Evolutionary conservation across 2,888 invertebrate species (phyloP).

Genomic region (Drosophila bunnanda): DNA sequence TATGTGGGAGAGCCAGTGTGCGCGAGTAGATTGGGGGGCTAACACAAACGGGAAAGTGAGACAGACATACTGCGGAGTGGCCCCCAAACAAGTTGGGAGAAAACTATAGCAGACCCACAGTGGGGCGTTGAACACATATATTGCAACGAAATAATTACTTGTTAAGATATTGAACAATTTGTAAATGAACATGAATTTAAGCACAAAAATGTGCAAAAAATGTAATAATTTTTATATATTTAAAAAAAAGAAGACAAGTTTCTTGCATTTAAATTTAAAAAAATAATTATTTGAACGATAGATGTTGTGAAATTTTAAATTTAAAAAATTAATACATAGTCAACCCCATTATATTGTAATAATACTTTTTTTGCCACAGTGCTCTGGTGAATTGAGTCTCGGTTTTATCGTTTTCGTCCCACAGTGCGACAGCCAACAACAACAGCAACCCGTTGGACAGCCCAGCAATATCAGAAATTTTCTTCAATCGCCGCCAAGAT

Average conservation of each 20-base stretch:
- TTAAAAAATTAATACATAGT: no score
- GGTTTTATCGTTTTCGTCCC: neutral
- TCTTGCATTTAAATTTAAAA: no score
- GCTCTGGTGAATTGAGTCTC: neutral
- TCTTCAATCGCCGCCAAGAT: constrained; percentile 40
- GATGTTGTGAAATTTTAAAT: no score
- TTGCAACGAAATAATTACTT: neutral
- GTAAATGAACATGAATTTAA: neutral
- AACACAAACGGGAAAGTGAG: constrained; percentile 36
- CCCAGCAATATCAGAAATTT: constrained; percentile 29
- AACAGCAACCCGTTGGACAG: constrained; percentile 13
- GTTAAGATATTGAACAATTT: neutral
- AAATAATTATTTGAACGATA: no score
- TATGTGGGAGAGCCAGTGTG: constrained; percentile 62
- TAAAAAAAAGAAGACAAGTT: no score
- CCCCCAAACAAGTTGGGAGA: constrained; percentile 31
- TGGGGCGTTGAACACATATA: neutral
- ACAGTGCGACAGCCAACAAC: constrained; percentile 1
- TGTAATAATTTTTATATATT: no score
- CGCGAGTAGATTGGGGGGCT: constrained; percentile 28
- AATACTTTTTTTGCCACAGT: neutral
- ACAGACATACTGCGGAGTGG: constrained; percentile 25
- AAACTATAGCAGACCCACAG: constrained; percentile 12
- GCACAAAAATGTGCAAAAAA: neutral
- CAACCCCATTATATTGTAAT: neutral